These are phyloP conservation scores for Anguilla japonica DNA, from an alignment of 2,113 vertebrate species.

Conservation along the genomic window DNA sequence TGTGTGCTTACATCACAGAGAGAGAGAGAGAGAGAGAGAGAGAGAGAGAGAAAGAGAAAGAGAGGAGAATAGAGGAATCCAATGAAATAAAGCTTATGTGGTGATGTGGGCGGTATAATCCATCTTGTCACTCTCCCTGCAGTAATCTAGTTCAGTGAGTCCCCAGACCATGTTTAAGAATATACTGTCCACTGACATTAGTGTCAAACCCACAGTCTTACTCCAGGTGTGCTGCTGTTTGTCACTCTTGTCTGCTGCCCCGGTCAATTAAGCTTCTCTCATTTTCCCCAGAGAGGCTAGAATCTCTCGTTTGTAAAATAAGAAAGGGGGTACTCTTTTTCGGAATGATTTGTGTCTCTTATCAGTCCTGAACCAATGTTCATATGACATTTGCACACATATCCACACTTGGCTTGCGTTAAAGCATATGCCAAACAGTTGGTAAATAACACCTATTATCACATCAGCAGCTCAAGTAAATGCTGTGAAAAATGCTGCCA, in stretches of 20 bases:
- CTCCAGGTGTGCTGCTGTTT: not conserved
- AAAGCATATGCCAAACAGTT: too few species aligned
- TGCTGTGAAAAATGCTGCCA: too few species aligned
- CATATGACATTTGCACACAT: too few species aligned
- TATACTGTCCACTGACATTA: constrained; percentile 8
- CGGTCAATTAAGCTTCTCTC: not conserved
- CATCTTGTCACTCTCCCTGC: not conserved
- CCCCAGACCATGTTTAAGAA: not conserved
- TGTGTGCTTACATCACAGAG: not conserved
- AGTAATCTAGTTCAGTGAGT: not conserved
- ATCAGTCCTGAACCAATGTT: not conserved
- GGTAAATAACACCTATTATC: too few species aligned
- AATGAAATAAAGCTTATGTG: not conserved
- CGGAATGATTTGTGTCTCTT: not conserved
- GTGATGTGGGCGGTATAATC: not conserved
- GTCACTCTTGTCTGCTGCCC: not conserved
- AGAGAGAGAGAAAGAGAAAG: not conserved
- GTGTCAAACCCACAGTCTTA: constrained; percentile 8
- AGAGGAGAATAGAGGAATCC: not conserved
- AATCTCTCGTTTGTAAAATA: not conserved
- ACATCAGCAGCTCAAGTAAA: too few species aligned
- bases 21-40: not conserved
- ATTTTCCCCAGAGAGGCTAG: not conserved
- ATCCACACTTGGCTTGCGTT: too few species aligned
- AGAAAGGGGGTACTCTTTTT: not conserved